These are phyloP conservation scores for Deilephila porcellus DNA, from an alignment of 2,888 invertebrate genomes.

Conservation along the genomic window DNA sequence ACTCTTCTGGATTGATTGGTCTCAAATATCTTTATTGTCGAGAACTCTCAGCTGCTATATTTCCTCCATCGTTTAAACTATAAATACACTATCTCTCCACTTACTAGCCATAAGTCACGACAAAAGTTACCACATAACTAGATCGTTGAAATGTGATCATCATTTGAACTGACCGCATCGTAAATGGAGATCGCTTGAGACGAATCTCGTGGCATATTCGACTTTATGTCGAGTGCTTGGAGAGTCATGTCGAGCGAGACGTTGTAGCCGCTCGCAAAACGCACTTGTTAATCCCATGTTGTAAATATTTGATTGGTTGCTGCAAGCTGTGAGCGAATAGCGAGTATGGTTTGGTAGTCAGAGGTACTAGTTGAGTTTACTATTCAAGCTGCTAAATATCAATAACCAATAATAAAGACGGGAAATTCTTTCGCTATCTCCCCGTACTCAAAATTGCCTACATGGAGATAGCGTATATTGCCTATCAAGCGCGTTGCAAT, in stretches of 20 bases:
- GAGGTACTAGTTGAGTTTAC: background rate
- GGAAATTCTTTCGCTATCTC: too few species aligned
- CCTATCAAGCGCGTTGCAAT: too few species aligned
- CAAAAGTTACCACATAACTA: slow-evolving; percentile 27
- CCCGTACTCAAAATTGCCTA: too few species aligned
- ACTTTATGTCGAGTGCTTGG: slow-evolving; percentile 50
- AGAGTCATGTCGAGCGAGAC: slow-evolving; percentile 42
- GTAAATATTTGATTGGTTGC: slow-evolving; percentile 62
- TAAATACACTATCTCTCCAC: background rate
- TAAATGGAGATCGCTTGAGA: slow-evolving; percentile 32
- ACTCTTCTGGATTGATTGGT: too few species aligned
- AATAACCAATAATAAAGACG: too few species aligned
- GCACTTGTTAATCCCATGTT: slow-evolving; percentile 63
- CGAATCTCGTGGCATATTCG: slow-evolving; percentile 37
- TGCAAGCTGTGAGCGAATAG: slow-evolving; percentile 43
- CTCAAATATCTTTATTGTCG: too few species aligned
- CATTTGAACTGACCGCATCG: slow-evolving; percentile 34
- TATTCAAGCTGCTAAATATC: too few species aligned
- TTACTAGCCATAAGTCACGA: slow-evolving; percentile 15
- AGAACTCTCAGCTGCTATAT: too few species aligned
- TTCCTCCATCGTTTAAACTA: background rate
- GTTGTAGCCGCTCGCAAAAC: slow-evolving; percentile 53
- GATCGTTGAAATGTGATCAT: slow-evolving; percentile 40
- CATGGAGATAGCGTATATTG: too few species aligned
- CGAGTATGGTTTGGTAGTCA: slow-evolving; percentile 28